Percentiles rank a stretch among this genome's conserved stretches.
Evolutionary conservation across 2,888 invertebrate species (phyloP).

Genomic region (Rutpela maculata): DNA sequence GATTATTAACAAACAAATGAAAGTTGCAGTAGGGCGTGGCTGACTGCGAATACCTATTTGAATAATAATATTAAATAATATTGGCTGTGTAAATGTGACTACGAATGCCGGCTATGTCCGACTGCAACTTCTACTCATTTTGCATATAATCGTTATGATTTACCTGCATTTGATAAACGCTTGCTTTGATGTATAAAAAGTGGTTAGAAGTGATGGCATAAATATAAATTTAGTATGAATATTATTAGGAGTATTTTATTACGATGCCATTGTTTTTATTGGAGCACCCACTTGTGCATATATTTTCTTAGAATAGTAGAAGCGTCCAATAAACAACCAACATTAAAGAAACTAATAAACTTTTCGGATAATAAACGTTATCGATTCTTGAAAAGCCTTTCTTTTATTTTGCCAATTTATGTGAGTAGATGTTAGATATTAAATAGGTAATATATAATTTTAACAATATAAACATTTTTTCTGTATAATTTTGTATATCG

Average conservation of each 20-base stretch:
- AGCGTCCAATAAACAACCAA: neutral
- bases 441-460: neutral
- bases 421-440: neutral
- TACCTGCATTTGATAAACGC: neutral
- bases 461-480: neutral
- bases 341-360: conserved; percentile 7
- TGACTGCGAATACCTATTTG: no score
- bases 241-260: conserved; percentile 8
- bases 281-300: neutral
- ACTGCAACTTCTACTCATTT: no score
- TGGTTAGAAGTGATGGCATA: neutral
- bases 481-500: neutral
- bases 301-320: neutral
- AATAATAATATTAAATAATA: no score
- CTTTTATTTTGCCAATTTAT: neutral
- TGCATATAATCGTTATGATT: neutral
- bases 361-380: neutral
- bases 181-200: neutral
- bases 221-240: neutral
- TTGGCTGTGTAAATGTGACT: no score
- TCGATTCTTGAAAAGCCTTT: neutral
- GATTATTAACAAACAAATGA: no score
- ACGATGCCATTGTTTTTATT: conserved; percentile 8
- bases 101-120: no score
- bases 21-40: no score